Evolutionary conservation across 2,797 vertebrate species (phyloP), one percentile per base, ranked within the genome.

Genomic region (Anas georgica): DNA sequence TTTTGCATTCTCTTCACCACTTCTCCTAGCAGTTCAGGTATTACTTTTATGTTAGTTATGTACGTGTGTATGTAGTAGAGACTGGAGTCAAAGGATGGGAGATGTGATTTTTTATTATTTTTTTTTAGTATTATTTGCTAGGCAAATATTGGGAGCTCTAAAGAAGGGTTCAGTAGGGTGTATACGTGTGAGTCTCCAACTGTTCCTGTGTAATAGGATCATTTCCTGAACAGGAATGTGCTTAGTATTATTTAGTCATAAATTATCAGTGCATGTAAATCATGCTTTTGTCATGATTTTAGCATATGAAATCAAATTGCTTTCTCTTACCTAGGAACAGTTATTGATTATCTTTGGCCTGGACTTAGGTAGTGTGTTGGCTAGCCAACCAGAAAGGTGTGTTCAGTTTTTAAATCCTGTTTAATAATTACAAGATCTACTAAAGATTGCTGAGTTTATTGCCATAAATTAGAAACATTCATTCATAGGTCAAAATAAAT

Each of bases 361-460:
- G 31, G 12, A 35, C 0, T 31, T 66, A 2, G 0, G 1, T 31
- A 35, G 15, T n/a, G 22, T 63, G 2, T 41, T 70, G 41, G 31
- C 5, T 6, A 75, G 17, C 6, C 4, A 58, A 5, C 26, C 17
- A 12, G 16, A 9, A 15, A 13, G 13, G 3, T 45, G 60, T 12
- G 63, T 9, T 72, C 2, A 39, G 2, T 48, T 87, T 83, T 74
- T 37, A 50, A 58, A 20, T 60, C 10, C 5, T 31, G 25, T 81
- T 66, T 33, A 37, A 84, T 29, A 48, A 37, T 5, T 15, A 4
- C 7, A 15, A 3, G 20, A 16, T 25, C 41, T 73, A 22, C 29
- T 41, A 59, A 70, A 46, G 17, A 52, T 33, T 56, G 4, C n/a
- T 67, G 1, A 5, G 3, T 81, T 81, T 83, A 80, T 60, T 74